Evolutionary conservation across 2,888 invertebrate species (phyloP).

Genomic region (Drosophila suboccidentalis): DNA sequence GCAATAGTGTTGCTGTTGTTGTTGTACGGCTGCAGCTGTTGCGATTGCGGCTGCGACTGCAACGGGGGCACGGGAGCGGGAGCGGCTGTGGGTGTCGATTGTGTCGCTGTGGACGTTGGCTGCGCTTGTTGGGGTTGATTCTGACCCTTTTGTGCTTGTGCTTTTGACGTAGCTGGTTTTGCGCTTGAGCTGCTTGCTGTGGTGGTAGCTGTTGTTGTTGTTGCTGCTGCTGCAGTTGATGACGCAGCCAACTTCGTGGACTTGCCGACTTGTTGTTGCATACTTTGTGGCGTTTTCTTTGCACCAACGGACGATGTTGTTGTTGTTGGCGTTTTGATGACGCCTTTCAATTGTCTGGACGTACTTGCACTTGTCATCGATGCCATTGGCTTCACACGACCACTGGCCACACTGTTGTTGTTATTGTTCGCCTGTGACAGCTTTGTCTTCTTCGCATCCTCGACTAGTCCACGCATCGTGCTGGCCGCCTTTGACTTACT

Average conservation of each 20-base stretch:
- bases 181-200: slow-evolving; percentile 29
- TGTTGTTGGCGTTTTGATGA: slow-evolving; percentile 53
- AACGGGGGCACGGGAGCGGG: slow-evolving; percentile 5
- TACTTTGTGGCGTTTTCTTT: slow-evolving; percentile 59
- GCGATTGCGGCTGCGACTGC: slow-evolving; percentile 15
- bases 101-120: slow-evolving; percentile 21
- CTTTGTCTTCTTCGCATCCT: slow-evolving; percentile 83
- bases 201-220: slow-evolving; percentile 34
- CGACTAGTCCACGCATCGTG: slow-evolving; percentile 83
- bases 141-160: slow-evolving; percentile 57
- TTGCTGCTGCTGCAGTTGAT: slow-evolving; percentile 39
- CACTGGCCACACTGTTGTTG: slow-evolving; percentile 42
- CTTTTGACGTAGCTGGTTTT: slow-evolving; percentile 31
- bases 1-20: slow-evolving; percentile 81
- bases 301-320: slow-evolving; percentile 22
- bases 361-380: slow-evolving; percentile 70
- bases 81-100: slow-evolving; percentile 40
- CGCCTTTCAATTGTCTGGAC: slow-evolving; percentile 53
- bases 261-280: slow-evolving; percentile 69
- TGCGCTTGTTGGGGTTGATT: slow-evolving; percentile 68
- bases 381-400: slow-evolving; percentile 36
- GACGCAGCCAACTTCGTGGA: slow-evolving; percentile 52
- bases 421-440: slow-evolving; percentile 71
- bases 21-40: slow-evolving; percentile 60
- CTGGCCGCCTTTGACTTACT: slow-evolving; percentile 24